Evolutionary conservation across 2,113 vertebrate genomes (phyloP).

Genomic region (Lampris megalopsis): DNA sequence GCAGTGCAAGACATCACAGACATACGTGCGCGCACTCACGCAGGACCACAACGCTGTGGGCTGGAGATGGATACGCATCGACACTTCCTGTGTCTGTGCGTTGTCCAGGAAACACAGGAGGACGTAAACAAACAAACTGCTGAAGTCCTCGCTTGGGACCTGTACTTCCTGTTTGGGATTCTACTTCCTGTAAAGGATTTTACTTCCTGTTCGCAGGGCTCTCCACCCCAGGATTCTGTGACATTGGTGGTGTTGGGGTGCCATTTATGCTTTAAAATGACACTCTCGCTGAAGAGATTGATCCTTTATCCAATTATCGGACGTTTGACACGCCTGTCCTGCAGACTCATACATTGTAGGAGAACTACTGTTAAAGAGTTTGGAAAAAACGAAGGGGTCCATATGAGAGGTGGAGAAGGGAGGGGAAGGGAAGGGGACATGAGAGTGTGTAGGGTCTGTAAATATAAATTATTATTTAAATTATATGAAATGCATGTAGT

Average conservation of each 20-base stretch:
- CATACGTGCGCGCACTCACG: constrained; percentile 93
- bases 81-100: constrained; percentile 97
- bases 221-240: constrained; percentile 27
- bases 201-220: constrained; percentile 36
- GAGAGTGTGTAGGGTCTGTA: constrained; percentile 66
- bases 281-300: constrained; percentile 40
- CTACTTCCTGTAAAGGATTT: constrained; percentile 49
- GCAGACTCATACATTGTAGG: constrained; percentile 37
- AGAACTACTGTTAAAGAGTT: constrained; percentile 33
- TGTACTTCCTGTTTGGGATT: constrained; percentile 42
- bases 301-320: constrained; percentile 51
- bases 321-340: constrained; percentile 58
- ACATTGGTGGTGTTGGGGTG: not conserved
- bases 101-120: constrained; percentile 93
- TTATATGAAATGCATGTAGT: constrained; percentile 99
- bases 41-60: constrained; percentile 85
- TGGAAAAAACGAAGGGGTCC: not conserved
- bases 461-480: constrained; percentile 99
- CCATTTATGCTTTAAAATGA: constrained; percentile 27
- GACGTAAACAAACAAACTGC: constrained; percentile 81
- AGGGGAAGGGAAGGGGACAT: constrained; percentile 13
- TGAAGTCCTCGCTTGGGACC: constrained; percentile 20
- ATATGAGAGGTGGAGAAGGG: not conserved
- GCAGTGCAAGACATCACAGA: constrained; percentile 97
- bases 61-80: constrained; percentile 98